Base-by-base conservation (phyloP, 2,888 invertebrate species). In the Rhyacophila evoluta region DNA sequence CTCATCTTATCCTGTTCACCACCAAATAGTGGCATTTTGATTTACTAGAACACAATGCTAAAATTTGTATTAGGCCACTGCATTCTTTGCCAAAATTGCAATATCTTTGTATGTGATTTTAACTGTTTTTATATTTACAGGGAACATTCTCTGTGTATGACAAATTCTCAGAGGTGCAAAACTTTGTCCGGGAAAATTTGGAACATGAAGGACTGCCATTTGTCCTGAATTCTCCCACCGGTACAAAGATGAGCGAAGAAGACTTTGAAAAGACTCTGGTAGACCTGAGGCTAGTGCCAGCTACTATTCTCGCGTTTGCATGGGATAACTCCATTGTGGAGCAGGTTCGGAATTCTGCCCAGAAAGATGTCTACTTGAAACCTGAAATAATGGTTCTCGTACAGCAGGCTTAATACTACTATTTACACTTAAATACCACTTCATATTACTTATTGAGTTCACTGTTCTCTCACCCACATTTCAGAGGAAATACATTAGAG, bases 131-230 rank as follows among this genome's bases (percentile, higher is more conserved):
- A n/a, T n/a, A n/a, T n/a, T 88, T 91, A 11, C 89, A 97, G 94
- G 97, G 97, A 6, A 97, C 97, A 1, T 98, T 98, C 86, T 93
- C 93, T 72, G 94, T 97, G 0, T 93, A 94, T 85, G 97, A 97
- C 85, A 94, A 93, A 82, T 91, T 95, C 83, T 86, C 87, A 0
- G 92, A 93, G 81, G 90, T 97, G n/a, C 88, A 93, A 82, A 93
- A 94, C 79, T 97, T 96, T 86, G 93, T 97, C 0, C 91, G 91
- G 84, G 95, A 96, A 82, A 93, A 94, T 85, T 86, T 98, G 36
- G 91, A 92, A 82, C 91, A 92, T 80, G 90, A 91, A 84, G 91
- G 92, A 11, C 87, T 93, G 75, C 93, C 95, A 0, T 97, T 96
- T 86, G 84, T 89, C 3, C 88, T 97, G n/a, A 90, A 90, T 77